Evolutionary conservation across 2,888 invertebrate genomes (phyloP).

Genomic region (Platypus cylindrus): DNA sequence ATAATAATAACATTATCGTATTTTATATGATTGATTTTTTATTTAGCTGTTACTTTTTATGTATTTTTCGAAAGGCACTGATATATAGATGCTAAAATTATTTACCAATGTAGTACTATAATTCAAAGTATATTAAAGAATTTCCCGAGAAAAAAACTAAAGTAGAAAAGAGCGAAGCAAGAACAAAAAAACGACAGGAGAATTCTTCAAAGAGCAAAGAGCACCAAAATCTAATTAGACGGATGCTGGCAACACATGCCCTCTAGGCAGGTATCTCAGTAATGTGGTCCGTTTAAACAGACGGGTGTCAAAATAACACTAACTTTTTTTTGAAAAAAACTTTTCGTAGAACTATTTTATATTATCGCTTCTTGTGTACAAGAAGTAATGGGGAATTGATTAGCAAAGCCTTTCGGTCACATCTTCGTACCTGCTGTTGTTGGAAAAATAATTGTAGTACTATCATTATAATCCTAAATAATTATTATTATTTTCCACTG

Average conservation of each 20-base stretch:
- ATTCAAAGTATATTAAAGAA: too few relatives aligned
- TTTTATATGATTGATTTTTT: too few relatives aligned
- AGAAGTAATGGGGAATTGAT: too few relatives aligned
- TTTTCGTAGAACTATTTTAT: conserved; percentile 9
- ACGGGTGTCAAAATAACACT: conserved; percentile 12
- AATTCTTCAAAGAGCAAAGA: conserved; percentile 10
- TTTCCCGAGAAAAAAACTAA: neutral
- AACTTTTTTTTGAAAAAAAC: conserved; percentile 9
- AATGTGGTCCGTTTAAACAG: conserved; percentile 26
- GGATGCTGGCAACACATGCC: conserved; percentile 22
- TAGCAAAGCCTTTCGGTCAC: conserved; percentile 8
- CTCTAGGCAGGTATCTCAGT: conserved; percentile 22
- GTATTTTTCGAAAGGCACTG: too few relatives aligned
- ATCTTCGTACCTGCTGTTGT: conserved; percentile 25
- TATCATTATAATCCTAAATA: too few relatives aligned
- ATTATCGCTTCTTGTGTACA: conserved; percentile 9
- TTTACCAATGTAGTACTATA: too few relatives aligned
- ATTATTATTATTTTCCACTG: too few relatives aligned
- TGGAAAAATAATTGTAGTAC: too few relatives aligned
- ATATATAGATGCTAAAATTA: too few relatives aligned
- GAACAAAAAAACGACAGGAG: conserved; percentile 18
- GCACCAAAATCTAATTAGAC: conserved; percentile 14
- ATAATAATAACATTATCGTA: too few relatives aligned
- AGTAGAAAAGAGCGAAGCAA: conserved; percentile 4
- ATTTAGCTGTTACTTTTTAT: too few relatives aligned